Evolutionary conservation across 1,140 invertebrate genomes (phyloP).

Genomic region (Platyura marginata): DNA sequence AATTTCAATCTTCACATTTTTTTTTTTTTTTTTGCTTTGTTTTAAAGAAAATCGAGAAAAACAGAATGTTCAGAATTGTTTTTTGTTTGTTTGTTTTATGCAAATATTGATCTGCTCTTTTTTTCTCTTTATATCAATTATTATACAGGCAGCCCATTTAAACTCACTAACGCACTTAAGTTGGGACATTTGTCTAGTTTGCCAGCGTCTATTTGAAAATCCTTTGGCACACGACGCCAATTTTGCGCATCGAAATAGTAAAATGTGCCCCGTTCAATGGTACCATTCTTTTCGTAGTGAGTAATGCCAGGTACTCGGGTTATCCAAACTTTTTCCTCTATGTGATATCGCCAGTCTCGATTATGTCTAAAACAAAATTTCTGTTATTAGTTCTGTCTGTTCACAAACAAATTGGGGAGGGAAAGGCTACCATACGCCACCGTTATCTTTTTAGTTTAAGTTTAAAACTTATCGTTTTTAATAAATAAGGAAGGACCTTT

Average conservation of each 20-base stretch:
- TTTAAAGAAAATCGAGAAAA: not conserved
- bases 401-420: too few species aligned
- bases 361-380: too few species aligned
- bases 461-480: too few species aligned
- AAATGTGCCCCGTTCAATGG: conserved; percentile 94
- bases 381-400: too few species aligned
- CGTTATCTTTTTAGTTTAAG: too few species aligned
- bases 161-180: conserved; percentile 24
- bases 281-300: conserved; percentile 68
- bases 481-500: too few species aligned
- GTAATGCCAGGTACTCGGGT: conserved; percentile 87
- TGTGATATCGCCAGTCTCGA: conserved; percentile 98
- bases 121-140: not conserved
- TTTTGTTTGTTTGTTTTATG: not conserved
- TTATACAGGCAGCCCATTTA: conserved; percentile 27
- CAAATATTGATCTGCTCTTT: not conserved
- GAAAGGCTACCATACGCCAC: too few species aligned
- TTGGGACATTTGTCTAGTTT: conserved; percentile 59
- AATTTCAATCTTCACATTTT: too few species aligned
- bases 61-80: not conserved
- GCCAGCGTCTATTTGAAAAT: conserved; percentile 94
- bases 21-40: too few species aligned
- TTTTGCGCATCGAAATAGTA: conserved; percentile 96
- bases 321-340: conserved; percentile 98
- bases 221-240: conserved; percentile 91